These are phyloP conservation scores for Pandemis corylana DNA, from an alignment of 2,888 invertebrate species.

Conservation along the genomic window DNA sequence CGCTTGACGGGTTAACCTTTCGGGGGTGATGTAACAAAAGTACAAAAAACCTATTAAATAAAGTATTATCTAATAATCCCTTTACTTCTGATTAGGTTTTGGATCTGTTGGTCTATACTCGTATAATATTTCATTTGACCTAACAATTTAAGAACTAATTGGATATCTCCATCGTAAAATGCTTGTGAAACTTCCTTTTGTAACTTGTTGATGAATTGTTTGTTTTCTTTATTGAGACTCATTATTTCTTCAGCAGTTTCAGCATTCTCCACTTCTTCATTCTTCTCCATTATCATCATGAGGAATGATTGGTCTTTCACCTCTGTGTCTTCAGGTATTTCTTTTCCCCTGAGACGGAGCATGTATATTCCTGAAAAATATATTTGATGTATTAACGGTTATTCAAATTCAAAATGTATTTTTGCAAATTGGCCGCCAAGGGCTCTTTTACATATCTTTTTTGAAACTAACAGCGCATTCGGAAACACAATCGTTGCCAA, in stretches of 20 bases:
- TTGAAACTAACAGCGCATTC: too few relatives aligned
- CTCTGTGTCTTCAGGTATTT: conserved; percentile 88
- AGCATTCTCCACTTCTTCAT: conserved; percentile 92
- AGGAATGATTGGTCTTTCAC: conserved; percentile 88
- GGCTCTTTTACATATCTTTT: too few relatives aligned
- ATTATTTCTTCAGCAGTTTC: conserved; percentile 84
- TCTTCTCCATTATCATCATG: conserved; percentile 94
- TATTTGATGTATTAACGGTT: neutral
- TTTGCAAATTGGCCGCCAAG: neutral
- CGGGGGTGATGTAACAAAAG: neutral
- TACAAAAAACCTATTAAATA: neutral
- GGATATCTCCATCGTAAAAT: conserved; percentile 87
- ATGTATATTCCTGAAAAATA: conserved; percentile 89
- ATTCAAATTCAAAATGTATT: too few relatives aligned
- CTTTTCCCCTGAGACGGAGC: conserved; percentile 87
- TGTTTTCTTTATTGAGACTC: conserved; percentile 85
- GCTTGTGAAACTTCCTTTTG: conserved; percentile 85
- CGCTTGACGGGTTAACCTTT: too few relatives aligned
- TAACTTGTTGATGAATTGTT: conserved; percentile 79
- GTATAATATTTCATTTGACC: conserved; percentile 93
- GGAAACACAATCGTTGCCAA: too few relatives aligned
- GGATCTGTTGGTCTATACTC: conserved; percentile 92
- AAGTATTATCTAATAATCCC: conserved; percentile 79
- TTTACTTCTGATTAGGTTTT: conserved; percentile 84
- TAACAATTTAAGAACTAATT: conserved; percentile 87